phyloP scores from a whole-genome alignment of 2,797 vertebrate genomes.

The Lindbergichthys nudifrons region DNA sequence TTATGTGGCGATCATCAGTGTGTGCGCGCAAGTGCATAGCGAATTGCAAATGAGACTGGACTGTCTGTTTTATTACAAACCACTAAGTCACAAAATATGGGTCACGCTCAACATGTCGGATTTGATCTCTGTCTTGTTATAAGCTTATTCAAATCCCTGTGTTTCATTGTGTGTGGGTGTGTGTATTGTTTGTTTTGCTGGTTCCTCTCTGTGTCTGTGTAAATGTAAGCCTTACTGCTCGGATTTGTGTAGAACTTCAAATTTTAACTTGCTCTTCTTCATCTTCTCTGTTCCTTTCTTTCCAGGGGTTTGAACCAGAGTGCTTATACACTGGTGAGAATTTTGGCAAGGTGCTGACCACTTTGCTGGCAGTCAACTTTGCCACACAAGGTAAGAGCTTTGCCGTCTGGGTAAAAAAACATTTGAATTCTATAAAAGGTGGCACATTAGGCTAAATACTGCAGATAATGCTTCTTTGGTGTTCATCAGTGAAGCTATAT shows the following conservation, averaged over 20 bases:
- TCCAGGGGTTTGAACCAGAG: constrained; percentile 93
- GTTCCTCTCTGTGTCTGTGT: constrained; percentile 14
- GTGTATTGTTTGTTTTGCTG: constrained; percentile 41
- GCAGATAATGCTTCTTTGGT: neutral
- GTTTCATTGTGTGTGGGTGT: constrained; percentile 21
- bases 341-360: constrained; percentile 91
- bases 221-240: constrained; percentile 1
- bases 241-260: constrained; percentile 3
- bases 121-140: constrained; percentile 55
- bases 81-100: constrained; percentile 59
- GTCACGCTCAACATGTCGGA: constrained; percentile 54
- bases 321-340: constrained; percentile 91
- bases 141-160: constrained; percentile 44
- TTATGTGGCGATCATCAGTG: neutral
- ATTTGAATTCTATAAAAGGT: neutral
- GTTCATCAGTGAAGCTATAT: neutral
- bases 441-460: neutral
- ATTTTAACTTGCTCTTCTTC: constrained; percentile 24
- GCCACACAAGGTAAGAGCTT: constrained; percentile 93
- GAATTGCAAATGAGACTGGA: constrained; percentile 54
- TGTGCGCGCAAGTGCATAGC: constrained; percentile 1
- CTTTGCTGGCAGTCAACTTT: constrained; percentile 92
- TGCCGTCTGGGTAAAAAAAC: neutral
- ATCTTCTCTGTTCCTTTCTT: constrained; percentile 48
- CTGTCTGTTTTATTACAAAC: constrained; percentile 56